Conservation (phyloP, 2,888 invertebrate genomes). For the Ommatoiulus sabulosus region DNA sequence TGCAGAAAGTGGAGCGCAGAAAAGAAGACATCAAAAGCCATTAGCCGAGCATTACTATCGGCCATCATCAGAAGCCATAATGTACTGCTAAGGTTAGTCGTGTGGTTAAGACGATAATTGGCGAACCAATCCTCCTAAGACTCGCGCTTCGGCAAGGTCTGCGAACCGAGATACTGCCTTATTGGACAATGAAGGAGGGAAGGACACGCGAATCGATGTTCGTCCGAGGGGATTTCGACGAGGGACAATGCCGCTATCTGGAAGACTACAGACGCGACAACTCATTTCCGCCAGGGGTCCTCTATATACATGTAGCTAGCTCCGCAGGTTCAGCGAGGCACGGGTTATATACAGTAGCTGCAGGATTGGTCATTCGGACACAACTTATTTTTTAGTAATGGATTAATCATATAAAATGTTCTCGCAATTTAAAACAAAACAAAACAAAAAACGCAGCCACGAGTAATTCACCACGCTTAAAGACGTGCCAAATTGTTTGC, state of each 20-base stretch:
- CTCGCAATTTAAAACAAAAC: too few relatives aligned
- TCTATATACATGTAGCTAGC: neutral
- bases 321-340: neutral
- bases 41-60: constrained; percentile 55
- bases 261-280: neutral
- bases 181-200: constrained; percentile 25
- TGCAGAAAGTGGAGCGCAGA: neutral
- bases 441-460: too few relatives aligned
- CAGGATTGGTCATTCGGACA: neutral
- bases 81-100: constrained; percentile 50
- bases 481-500: too few relatives aligned
- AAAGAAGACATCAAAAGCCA: constrained; percentile 55
- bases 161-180: neutral
- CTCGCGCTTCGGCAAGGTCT: constrained; percentile 7
- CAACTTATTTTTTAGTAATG: neutral
- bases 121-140: constrained; percentile 3
- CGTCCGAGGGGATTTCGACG: constrained; percentile 27
- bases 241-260: constrained; percentile 1
- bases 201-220: constrained; percentile 18
- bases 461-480: too few relatives aligned
- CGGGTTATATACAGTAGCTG: too few relatives aligned
- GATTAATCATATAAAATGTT: too few relatives aligned
- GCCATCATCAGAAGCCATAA: constrained; percentile 52
- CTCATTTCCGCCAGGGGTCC: neutral
- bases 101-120: constrained; percentile 52